Percentiles rank a stretch among this genome's conserved stretches.
Evolutionary conservation across 1,140 invertebrate species (phyloP).

Genomic region (Ips nitidus): DNA sequence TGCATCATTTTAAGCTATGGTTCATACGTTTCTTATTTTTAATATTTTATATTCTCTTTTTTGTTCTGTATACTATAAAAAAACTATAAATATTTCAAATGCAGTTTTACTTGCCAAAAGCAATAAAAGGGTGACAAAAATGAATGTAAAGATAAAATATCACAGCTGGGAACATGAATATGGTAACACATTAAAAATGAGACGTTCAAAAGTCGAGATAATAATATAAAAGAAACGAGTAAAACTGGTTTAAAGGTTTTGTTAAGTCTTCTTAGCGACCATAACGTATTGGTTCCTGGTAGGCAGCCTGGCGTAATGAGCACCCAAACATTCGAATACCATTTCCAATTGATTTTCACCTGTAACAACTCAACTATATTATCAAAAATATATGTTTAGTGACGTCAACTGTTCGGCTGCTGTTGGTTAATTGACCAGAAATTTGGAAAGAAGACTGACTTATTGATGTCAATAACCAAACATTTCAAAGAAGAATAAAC

Average conservation of each 20-base stretch:
- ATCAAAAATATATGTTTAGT: no score
- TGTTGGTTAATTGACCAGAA: no score
- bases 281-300: constrained; percentile 32
- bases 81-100: neutral
- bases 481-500: no score
- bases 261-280: constrained; percentile 17
- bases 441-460: no score
- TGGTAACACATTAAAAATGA: constrained; percentile 5
- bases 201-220: neutral
- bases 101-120: constrained; percentile 22
- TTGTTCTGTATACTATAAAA: neutral
- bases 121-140: constrained; percentile 24
- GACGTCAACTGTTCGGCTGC: no score
- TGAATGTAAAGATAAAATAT: constrained; percentile 28
- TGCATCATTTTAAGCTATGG: no score
- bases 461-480: no score
- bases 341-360: constrained; percentile 27
- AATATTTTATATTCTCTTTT: no score
- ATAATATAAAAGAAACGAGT: constrained; percentile 2
- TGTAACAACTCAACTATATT: neutral
- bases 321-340: constrained; percentile 41
- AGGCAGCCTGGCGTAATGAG: constrained; percentile 40
- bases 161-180: constrained; percentile 22
- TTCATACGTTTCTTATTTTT: no score
- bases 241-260: constrained; percentile 4